These are phyloP conservation scores for Anarsia innoxiella DNA, from an alignment of 2,888 invertebrate species.

Conservation along the genomic window DNA sequence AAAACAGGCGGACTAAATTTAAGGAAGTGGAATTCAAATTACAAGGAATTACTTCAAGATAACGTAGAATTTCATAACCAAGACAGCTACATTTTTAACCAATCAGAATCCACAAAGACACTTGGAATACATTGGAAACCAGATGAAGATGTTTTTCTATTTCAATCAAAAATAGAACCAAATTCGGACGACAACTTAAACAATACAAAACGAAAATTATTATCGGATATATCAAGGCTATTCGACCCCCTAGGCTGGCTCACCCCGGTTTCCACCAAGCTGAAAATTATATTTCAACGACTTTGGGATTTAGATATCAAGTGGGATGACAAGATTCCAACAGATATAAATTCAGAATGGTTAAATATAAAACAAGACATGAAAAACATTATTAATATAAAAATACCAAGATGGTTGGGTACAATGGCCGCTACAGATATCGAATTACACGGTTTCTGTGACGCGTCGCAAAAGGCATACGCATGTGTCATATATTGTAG, in stretches of 20 bases:
- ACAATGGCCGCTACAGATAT: neutral
- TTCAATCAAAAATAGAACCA: neutral
- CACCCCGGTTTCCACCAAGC: neutral
- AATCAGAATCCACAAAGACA: neutral
- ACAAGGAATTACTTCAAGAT: neutral
- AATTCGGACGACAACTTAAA: neutral
- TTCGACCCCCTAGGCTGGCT: neutral
- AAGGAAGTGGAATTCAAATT: neutral
- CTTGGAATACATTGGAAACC: neutral
- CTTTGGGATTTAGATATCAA: constrained; percentile 3
- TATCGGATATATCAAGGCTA: neutral
- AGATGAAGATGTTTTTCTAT: neutral
- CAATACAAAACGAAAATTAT: neutral
- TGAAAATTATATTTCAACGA: neutral
- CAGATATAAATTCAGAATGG: constrained; percentile 8
- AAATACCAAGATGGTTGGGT: constrained; percentile 12
- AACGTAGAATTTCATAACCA: neutral
- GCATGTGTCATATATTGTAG: constrained; percentile 11
- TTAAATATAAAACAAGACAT: constrained; percentile 4
- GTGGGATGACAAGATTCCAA: constrained; percentile 16
- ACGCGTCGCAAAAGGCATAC: neutral
- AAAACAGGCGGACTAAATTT: neutral
- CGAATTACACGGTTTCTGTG: constrained; percentile 1
- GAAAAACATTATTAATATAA: neutral
- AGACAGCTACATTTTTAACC: neutral